Evolutionary conservation across 2,888 invertebrate genomes (phyloP), one percentile per base, ranked within the genome.

Genomic region (Caenorhabditis imperialis): DNA sequence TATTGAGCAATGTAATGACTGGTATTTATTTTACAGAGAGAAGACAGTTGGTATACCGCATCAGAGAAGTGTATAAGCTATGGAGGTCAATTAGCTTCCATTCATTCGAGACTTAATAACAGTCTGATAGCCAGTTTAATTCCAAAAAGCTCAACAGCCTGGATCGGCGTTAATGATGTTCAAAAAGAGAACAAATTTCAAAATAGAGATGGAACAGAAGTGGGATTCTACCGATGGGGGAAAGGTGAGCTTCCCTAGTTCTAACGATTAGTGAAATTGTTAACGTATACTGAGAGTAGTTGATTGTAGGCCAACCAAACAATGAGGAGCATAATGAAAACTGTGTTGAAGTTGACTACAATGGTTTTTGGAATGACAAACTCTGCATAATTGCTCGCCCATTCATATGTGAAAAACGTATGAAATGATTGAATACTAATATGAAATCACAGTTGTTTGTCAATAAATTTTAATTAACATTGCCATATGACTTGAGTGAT

Each of bases 241-340:
- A 8, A 40, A 4, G 51, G 67, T 67, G 25, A 44, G 67, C 37
- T 40, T n/a, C 16, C 30, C 16, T 30, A 6, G 8, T n/a, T 18
- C 16, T n/a, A n/a, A n/a, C n/a, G n/a, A n/a, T n/a, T n/a, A n/a
- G n/a, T n/a, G n/a, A n/a, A n/a, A n/a, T n/a, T n/a, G n/a, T n/a
- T n/a, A n/a, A n/a, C n/a, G n/a, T n/a, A n/a, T n/a, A n/a, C n/a
- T n/a, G n/a, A n/a, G n/a, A n/a, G n/a, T n/a, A n/a, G n/a, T 42
- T 30, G 12, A 50, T 70, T 74, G 7, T 40, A 77, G 82, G 79
- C 1, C 80, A 83, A 51, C 83, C 83, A 3, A 79, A 83, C 55
- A 83, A 83, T 54, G 65, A 67, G 35, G 74, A 76, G 35, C 81
- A 83, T 69, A 83, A 83, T 44, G 83, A 83, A 60, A 83, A 83